Base-by-base conservation (phyloP, 2,113 vertebrate genomes). In the Cyphomyrus discorhynchus region DNA sequence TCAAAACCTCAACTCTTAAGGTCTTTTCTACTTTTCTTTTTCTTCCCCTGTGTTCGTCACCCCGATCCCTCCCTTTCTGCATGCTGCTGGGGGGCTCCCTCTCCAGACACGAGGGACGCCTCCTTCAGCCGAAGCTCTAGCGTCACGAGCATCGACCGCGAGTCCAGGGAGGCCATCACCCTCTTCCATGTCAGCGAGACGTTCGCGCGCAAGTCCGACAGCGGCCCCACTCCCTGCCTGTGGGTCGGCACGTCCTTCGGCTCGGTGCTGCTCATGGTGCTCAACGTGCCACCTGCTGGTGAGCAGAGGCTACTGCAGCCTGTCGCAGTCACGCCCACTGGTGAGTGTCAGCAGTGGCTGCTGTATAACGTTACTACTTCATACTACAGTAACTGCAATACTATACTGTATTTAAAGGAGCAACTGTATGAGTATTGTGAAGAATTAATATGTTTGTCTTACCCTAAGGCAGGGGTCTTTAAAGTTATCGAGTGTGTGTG, bases 51-150 rank as follows among this genome's bases (percentile, higher is more conserved):
- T 66, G 88, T 70, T 92, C 7, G 1, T 53, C 31, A 84, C 70
- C 88, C 83, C 70, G 77, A 58, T 39, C 8, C 58, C 90, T 39
- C 87, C 62, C 91, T 70, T 92, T 2, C 42, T 87, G 86, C 62
- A 62, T 35, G 47, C 84, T 84, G 13, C 84, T 90, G 56, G 39
- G 17, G 53, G 45, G 21, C 58, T 15, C 31, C 39, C 39, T 39
- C 94, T 95, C 93, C 95, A 99, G 98, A 99, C 94, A 94, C 96
- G 90, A 97, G 96, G 95, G 98, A 99, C 93, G 97, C 97, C 95
- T 96, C 97, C 56, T 98, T 98, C 96, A 98, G 96, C 93, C 97
- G 97, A 91, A 99, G 98, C 92, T 99, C 98, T 82, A 99, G 98
- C 84, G 97, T 99, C 89, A 97, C 97, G 93, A 99, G 98, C 95